Evolutionary conservation across 2,888 invertebrate species (phyloP).

Genomic region (Heteromurus nitidus): DNA sequence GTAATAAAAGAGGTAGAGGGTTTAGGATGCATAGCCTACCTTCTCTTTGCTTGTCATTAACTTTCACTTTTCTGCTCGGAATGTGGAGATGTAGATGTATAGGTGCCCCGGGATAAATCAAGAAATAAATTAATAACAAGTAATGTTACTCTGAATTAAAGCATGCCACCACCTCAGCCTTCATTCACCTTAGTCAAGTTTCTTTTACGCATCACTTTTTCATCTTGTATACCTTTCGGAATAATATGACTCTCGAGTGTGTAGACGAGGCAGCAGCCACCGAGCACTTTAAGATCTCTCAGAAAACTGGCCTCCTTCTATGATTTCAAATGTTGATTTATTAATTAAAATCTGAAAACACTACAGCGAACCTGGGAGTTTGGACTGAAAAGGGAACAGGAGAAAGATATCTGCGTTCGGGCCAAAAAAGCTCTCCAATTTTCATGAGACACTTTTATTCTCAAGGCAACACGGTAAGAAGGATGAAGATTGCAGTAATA

Average conservation of each 20-base stretch:
- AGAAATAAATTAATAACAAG: slow-evolving; percentile 66
- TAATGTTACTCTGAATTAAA: slow-evolving; percentile 5
- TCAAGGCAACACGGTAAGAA: too few relatives aligned
- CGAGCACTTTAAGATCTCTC: too few relatives aligned
- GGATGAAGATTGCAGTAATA: too few relatives aligned
- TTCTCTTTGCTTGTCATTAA: slow-evolving; percentile 67
- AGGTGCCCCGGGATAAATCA: slow-evolving; percentile 67
- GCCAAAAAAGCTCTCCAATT: too few relatives aligned
- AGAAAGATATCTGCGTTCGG: too few relatives aligned
- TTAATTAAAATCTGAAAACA: slow-evolving; percentile 47
- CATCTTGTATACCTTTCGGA: background rate
- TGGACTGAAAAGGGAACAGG: too few relatives aligned
- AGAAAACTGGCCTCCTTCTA: slow-evolving; percentile 8
- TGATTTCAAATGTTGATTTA: slow-evolving; percentile 48
- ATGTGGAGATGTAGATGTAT: slow-evolving; percentile 51
- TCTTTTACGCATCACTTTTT: background rate
- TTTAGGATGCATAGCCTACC: slow-evolving; percentile 40
- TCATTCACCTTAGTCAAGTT: background rate
- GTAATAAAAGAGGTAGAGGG: slow-evolving; percentile 40
- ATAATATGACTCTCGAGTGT: too few relatives aligned
- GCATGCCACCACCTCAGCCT: background rate
- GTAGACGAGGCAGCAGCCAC: too few relatives aligned
- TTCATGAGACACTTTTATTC: too few relatives aligned
- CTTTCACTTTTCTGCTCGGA: slow-evolving; percentile 60
- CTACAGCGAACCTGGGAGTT: too few relatives aligned